These are phyloP conservation scores for Carassius gibelio DNA, from an alignment of 2,113 vertebrate genomes.

Conservation along the genomic window DNA sequence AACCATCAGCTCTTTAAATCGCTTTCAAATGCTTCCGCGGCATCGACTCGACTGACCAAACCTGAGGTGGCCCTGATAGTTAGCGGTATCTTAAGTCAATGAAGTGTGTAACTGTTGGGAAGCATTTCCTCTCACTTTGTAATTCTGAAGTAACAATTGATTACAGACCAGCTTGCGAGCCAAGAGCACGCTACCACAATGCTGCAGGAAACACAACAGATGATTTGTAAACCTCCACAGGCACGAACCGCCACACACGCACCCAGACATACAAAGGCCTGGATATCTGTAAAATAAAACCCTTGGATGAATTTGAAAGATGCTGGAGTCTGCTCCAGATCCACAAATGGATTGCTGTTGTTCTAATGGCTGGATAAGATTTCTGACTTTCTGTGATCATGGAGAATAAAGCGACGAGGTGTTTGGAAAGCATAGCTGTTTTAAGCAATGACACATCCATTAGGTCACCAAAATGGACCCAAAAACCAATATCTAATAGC, in stretches of 20 bases:
- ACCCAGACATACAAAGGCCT: slow-evolving; percentile 17
- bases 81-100: slow-evolving; percentile 52
- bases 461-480: background rate
- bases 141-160: slow-evolving; percentile 57
- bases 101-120: slow-evolving; percentile 52
- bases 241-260: slow-evolving; percentile 19
- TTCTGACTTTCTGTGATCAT: slow-evolving; percentile 20
- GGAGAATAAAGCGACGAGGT: background rate
- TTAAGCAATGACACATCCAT: background rate
- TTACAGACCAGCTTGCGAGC: slow-evolving; percentile 49
- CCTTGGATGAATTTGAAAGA: slow-evolving; percentile 39
- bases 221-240: slow-evolving; percentile 45
- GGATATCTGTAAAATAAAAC: slow-evolving; percentile 41
- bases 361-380: slow-evolving; percentile 32
- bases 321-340: background rate
- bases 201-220: slow-evolving; percentile 57
- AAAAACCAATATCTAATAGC: slow-evolving; percentile 3
- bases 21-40: slow-evolving; percentile 67
- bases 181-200: slow-evolving; percentile 41
- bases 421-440: background rate
- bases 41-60: slow-evolving; percentile 51
- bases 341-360: slow-evolving; percentile 5
- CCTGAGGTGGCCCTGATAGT: slow-evolving; percentile 42
- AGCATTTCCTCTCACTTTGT: slow-evolving; percentile 57
- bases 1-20: slow-evolving; percentile 70